phyloP scores from a whole-genome alignment of 2,888 invertebrate genomes.

The Pseudoips prasinana region DNA sequence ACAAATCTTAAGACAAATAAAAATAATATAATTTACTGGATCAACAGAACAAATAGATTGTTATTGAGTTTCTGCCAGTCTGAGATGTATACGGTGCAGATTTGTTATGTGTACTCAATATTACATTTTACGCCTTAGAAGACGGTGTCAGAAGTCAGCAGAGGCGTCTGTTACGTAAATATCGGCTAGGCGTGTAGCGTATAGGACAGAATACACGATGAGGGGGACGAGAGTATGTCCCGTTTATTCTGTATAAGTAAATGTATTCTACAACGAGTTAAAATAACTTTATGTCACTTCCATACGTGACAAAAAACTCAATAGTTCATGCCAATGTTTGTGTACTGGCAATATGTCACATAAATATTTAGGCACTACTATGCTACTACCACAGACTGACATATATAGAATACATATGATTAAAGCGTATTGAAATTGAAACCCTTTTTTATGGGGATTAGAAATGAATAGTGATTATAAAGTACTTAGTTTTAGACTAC shows the following conservation, averaged over 20 bases:
- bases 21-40: conserved; percentile 13
- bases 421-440: no score
- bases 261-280: conserved; percentile 60
- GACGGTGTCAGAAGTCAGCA: conserved; percentile 70
- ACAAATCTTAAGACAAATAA: conserved; percentile 1
- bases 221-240: conserved; percentile 61
- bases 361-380: no score
- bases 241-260: conserved; percentile 60
- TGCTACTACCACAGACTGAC: no score
- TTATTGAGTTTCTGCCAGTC: conserved; percentile 47
- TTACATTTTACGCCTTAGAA: conserved; percentile 53
- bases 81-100: conserved; percentile 43
- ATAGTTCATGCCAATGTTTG: conserved; percentile 18
- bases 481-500: no score
- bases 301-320: conserved; percentile 42
- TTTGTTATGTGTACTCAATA: conserved; percentile 54
- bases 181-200: conserved; percentile 76
- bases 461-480: no score
- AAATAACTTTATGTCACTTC: conserved; percentile 56
- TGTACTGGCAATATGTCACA: conserved; percentile 21
- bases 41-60: conserved; percentile 32
- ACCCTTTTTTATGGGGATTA: no score
- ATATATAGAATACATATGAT: no score
- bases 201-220: conserved; percentile 77
- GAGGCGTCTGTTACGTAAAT: conserved; percentile 75